Base-by-base conservation (phyloP, 2,888 invertebrate species). In the Coecobrya sp. region DNA sequence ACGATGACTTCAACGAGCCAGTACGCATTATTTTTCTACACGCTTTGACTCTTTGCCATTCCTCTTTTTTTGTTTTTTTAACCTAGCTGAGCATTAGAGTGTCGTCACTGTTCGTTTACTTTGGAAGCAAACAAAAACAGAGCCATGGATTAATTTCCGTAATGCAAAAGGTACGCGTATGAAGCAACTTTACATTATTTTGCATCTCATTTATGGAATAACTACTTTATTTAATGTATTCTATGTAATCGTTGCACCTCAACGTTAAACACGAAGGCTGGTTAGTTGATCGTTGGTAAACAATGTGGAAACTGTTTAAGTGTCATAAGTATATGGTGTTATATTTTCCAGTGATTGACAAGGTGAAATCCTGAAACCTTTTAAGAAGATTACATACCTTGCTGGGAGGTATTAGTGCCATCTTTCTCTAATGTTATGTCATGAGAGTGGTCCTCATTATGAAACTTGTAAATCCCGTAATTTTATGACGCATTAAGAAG, bases 321-420 rank as follows among this genome's bases (percentile, higher is more conserved):
- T 4, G 7, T 36, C 3, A 36, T 36, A 36, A 36, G 2, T 36
- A 36, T 36, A 36, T 36, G 62, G 7, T 62, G 62, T 62, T 62
- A 11, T 62, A 19, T 76, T 42, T 76, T 45, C 42, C 19, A 4
- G 45, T 10, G 79, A 52, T 52, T 16, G 59, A 36, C 30, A 59
- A 59, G 19, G 25, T 68, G n/a, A 25, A 42, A 36, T 42, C 10
- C 42, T 0, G n/a, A 76, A 79, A 88, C 79, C 88, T 88, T 88
- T 88, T 88, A 88, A 88, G 88, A 65, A 45, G 68, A 88, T 88
- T 88, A 62, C 19, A 36, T 36, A 70, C 2, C 30, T 36, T 70
- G 0, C 8, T 25, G 27, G 22, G 62, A 8, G n/a, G 11, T 10
- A 16, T n/a, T 52, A 52, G 2, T 52, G 52, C 52, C 52, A 52